Conservation (phyloP, 2,888 invertebrate species). For the Cepaea hortensis region DNA sequence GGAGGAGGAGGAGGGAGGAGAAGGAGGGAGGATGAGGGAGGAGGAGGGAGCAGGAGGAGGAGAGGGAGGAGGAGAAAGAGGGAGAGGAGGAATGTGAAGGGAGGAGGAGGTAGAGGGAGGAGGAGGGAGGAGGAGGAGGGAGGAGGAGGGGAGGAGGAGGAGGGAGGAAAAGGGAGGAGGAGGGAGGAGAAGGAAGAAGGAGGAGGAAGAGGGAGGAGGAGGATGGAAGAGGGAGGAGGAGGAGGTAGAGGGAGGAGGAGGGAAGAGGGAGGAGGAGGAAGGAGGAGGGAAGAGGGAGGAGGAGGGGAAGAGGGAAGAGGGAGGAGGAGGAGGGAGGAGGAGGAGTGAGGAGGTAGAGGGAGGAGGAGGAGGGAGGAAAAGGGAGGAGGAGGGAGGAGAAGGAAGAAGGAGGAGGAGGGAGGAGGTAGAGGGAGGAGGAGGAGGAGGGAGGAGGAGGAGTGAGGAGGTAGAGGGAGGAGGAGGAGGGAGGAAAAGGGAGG, state of each 20-base stretch:
- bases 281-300: background rate
- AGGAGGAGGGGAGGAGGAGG: background rate
- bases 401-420: background rate
- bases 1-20: background rate
- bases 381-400: conserved; percentile 8
- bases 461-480: background rate
- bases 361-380: background rate
- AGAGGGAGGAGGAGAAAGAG: background rate
- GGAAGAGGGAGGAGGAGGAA: background rate
- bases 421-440: background rate
- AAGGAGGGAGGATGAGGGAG: too few relatives aligned
- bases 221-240: background rate
- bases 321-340: background rate
- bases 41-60: too few relatives aligned
- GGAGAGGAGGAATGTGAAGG: too few relatives aligned
- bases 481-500: background rate
- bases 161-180: background rate
- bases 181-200: background rate
- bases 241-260: background rate
- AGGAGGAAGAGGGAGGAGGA: background rate
- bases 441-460: background rate
- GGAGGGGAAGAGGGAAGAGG: background rate
- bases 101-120: background rate
- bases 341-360: too few relatives aligned
- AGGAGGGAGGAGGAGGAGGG: background rate